A percentile compares a stretch with the other conserved stretches of the same genome.
phyloP scores from a whole-genome alignment of 2,888 invertebrate genomes.

The Crepidodera aurea region DNA sequence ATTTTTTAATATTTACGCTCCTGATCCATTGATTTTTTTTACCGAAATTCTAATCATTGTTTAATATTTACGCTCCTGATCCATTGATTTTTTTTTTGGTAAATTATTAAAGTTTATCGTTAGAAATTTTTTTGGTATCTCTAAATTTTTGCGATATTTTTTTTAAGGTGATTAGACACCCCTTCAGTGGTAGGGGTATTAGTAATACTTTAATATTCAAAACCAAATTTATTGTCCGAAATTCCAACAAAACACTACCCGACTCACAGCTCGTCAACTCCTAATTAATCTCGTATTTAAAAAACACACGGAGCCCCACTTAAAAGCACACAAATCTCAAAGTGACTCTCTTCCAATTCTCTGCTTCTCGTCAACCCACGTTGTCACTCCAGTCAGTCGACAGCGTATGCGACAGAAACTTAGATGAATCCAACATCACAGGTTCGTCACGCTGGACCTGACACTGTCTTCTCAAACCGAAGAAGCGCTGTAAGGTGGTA shows the following conservation, averaged over 20 bases:
- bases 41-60: too few relatives aligned
- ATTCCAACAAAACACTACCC: background rate
- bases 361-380: slow-evolving; percentile 41
- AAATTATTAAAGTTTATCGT: too few relatives aligned
- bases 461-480: slow-evolving; percentile 26
- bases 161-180: too few relatives aligned
- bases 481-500: slow-evolving; percentile 35
- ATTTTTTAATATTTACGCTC: too few relatives aligned
- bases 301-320: background rate
- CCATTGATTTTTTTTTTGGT: too few relatives aligned
- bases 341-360: slow-evolving; percentile 43
- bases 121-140: too few relatives aligned
- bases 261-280: background rate
- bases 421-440: slow-evolving; percentile 41
- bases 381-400: slow-evolving; percentile 13
- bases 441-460: slow-evolving; percentile 44
- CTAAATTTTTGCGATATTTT: too few relatives aligned
- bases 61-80: too few relatives aligned
- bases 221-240: too few relatives aligned
- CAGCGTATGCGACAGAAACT: slow-evolving; percentile 44
- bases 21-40: too few relatives aligned
- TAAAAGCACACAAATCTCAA: slow-evolving; percentile 15
- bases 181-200: too few relatives aligned
- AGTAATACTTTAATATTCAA: too few relatives aligned
- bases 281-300: slow-evolving; percentile 2